Base-by-base conservation (phyloP, 2,113 vertebrate species). In the Hypocryptadius cinnamomeus region DNA sequence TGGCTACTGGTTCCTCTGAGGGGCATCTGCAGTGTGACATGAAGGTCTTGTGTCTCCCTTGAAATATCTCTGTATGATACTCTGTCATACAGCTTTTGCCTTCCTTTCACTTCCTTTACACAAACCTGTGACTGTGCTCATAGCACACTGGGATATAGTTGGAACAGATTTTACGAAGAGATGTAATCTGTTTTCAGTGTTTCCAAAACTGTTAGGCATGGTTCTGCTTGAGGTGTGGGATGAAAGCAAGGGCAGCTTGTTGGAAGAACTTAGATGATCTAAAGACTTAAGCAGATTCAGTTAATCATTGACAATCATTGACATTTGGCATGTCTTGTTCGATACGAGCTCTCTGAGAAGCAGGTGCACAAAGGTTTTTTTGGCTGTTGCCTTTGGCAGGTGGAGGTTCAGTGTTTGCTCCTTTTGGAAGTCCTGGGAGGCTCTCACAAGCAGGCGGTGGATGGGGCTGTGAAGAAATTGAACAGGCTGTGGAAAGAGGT, bases 351-450 rank as follows among this genome's bases (percentile, higher is more conserved):
- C 30, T 48, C 53, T 47, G 65, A 83, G 74, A 73, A 60, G 33
- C 37, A n/a, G 11, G 5, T 73, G 14, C 21, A 16, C 40, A 31
- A 50, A 60, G 47, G 11, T 47, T 63, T 93, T 48, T 50, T 79
- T 1, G n/a, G 5, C 68, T 82, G 8, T 95, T 92, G 76, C 24
- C 56, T 37, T 89, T 77, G 50, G 45, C 95, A 99, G 99, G 98
- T 99, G 93, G 99, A 99, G 88, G 98, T 99, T 88, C 99, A 99
- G 96, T 98, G 98, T 88, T 97, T 99, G 94, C 98, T 99, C 21
- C 94, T 99, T 56, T 93, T 99, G 64, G 99, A 99, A 95, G 98
- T 99, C 57, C 95, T 99, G 78, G 99, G 99, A 13, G 99, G 99
- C 82, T 99, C 98, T 73, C 98, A 98, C 59, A 97, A 96, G 88